Evolutionary conservation across 2,113 vertebrate genomes (phyloP), one percentile per base, ranked within the genome.

Genomic region (Chascanopsetta lugubris): DNA sequence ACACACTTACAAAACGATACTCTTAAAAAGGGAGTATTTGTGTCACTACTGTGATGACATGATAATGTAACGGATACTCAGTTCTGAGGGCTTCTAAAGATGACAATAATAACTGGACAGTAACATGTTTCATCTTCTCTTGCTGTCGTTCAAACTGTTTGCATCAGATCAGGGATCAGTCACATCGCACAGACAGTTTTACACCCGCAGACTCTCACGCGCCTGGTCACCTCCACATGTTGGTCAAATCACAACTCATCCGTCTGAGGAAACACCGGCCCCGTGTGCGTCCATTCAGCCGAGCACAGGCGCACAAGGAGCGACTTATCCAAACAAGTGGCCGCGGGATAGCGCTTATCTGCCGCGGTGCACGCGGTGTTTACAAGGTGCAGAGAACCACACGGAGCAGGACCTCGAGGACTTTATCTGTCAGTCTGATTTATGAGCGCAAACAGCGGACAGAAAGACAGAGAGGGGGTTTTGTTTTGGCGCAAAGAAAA

Each of bases 231-330:
- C n/a, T n/a, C n/a, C n/a, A n/a, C n/a, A n/a, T n/a, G n/a, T n/a
- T n/a, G n/a, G n/a, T n/a, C n/a, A n/a, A n/a, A n/a, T n/a, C n/a
- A n/a, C n/a, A n/a, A 87, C 63, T 86, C 85, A 73, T 88, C 84
- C 90, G 57, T 59, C 36, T 85, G 88, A 90, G 92, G 91, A 92
- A 92, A 87, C 78, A 86, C 87, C 88, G 89, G n/a, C 87, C 83
- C 77, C 79, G 75, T 13, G 56, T 74, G 66, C 43, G 61, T 68
- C 69, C 74, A 88, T 84, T 87, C 70, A 85, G 54, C 61, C 47
- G 24, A 65, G 77, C 84, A 81, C 82, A 84, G 73, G 38, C 43
- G 75, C 69, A 57, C 69, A 77, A 78, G 72, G 38, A 80, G 75
- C 59, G 15, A 50, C 21, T 46, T 83, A 70, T 84, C 77, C 79